Evolutionary conservation across 2,888 invertebrate species (phyloP).

Genomic region (Melitaea athalia): DNA sequence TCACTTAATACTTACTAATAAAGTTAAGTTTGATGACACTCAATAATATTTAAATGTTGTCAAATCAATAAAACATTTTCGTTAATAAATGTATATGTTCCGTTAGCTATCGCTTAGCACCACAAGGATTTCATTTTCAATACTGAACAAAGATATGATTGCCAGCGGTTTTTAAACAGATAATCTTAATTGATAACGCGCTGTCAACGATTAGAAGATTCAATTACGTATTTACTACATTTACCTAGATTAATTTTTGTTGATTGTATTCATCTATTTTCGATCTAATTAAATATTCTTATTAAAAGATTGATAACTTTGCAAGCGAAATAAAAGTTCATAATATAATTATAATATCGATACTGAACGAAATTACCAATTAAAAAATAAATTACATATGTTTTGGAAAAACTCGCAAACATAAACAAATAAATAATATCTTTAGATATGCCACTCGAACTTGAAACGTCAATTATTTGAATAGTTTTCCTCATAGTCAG

Average conservation of each 20-base stretch:
- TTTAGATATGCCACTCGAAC: too few relatives aligned
- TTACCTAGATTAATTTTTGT: conserved; percentile 18
- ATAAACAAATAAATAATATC: too few relatives aligned
- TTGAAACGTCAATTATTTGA: too few relatives aligned
- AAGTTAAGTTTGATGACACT: background rate
- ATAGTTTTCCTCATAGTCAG: too few relatives aligned
- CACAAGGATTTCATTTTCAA: conserved; percentile 54
- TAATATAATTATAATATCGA: too few relatives aligned
- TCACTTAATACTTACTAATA: conserved; percentile 34
- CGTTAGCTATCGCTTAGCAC: conserved; percentile 43
- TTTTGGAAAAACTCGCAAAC: too few relatives aligned
- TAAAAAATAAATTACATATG: too few relatives aligned
- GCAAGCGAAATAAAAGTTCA: too few relatives aligned
- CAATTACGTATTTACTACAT: conserved; percentile 50
- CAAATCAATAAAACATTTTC: conserved; percentile 29
- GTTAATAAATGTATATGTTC: conserved; percentile 10
- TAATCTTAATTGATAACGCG: conserved; percentile 76
- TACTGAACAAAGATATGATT: conserved; percentile 69
- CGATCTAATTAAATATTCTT: background rate
- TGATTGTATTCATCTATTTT: too few relatives aligned
- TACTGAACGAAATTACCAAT: too few relatives aligned
- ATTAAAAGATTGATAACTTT: too few relatives aligned
- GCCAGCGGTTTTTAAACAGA: conserved; percentile 72
- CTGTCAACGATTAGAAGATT: conserved; percentile 66
- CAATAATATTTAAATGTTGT: conserved; percentile 21